These are phyloP conservation scores for Caenorhabditis elegans DNA, from an alignment of 1,140 invertebrate genomes.

Conservation along the genomic window DNA sequence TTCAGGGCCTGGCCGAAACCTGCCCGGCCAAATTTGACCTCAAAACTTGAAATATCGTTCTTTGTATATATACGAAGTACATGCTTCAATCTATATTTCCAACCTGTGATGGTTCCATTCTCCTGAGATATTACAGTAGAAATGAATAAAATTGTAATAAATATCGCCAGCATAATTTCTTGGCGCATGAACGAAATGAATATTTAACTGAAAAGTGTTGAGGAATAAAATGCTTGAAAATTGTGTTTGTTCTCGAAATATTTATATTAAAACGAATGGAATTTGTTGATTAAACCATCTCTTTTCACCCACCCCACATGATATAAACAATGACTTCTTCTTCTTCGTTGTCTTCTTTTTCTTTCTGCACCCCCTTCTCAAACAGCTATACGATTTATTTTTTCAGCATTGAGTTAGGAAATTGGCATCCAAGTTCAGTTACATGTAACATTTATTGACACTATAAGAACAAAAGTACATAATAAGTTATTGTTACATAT, in stretches of 20 bases:
- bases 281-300: constrained; percentile 26
- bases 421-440: too few species aligned
- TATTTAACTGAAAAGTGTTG: background rate
- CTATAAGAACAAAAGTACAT: background rate
- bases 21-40: too few species aligned
- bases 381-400: background rate
- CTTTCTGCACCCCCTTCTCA: background rate
- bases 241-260: background rate
- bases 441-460: constrained; percentile 10
- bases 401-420: too few species aligned
- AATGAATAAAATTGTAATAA: too few species aligned
- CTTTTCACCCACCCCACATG: background rate
- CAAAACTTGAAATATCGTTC: too few species aligned
- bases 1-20: too few species aligned
- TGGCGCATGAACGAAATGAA: too few species aligned
- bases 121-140: background rate
- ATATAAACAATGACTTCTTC: constrained; percentile 24
- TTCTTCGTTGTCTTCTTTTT: background rate
- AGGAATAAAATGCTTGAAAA: background rate
- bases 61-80: too few species aligned
- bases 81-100: too few species aligned
- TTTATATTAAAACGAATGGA: background rate
- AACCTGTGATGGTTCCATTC: too few species aligned
- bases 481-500: constrained; percentile 28
- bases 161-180: too few species aligned